Evolutionary conservation across 2,797 vertebrate genomes (phyloP).

Genomic region (Pangasius djambal): DNA sequence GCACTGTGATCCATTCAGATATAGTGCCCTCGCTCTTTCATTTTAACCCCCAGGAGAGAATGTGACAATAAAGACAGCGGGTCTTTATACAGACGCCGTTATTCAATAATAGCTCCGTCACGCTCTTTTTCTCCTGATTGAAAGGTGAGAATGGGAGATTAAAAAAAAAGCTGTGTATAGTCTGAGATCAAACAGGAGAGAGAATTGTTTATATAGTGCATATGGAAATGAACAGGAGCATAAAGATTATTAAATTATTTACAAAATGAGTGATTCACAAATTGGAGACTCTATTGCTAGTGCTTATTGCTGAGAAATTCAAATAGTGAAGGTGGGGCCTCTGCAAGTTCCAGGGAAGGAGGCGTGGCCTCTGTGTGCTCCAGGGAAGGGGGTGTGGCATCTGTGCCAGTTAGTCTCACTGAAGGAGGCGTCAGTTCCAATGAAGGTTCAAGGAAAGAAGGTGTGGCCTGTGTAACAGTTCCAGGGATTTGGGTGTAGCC

Average conservation of each 20-base stretch:
- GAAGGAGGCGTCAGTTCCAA: no score
- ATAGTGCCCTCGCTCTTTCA: slow-evolving; percentile 23
- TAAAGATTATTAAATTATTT: not conserved
- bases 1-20: slow-evolving; percentile 26
- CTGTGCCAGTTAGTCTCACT: no score
- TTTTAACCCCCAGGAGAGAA: slow-evolving; percentile 33
- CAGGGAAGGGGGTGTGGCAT: not conserved
- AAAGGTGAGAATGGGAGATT: slow-evolving; percentile 19
- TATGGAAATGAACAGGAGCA: not conserved
- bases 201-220: not conserved
- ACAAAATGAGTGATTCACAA: not conserved
- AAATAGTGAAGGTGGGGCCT: not conserved
- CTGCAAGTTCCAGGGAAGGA: not conserved
- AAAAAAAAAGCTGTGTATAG: not conserved
- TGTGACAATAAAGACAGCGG: slow-evolving; percentile 22
- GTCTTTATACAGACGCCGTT: slow-evolving; percentile 25
- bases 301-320: not conserved
- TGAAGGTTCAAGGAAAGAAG: not conserved
- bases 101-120: slow-evolving; percentile 32
- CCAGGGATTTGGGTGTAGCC: not conserved
- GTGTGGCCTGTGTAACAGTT: not conserved
- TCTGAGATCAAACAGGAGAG: not conserved
- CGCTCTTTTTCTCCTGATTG: slow-evolving; percentile 10
- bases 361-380: not conserved
- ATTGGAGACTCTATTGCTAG: not conserved